Percentiles rank a stretch among this genome's conserved stretches.
These are phyloP conservation scores for Aphidoletes aphidimyza DNA, from an alignment of 2,888 invertebrate species.

Conservation along the genomic window DNA sequence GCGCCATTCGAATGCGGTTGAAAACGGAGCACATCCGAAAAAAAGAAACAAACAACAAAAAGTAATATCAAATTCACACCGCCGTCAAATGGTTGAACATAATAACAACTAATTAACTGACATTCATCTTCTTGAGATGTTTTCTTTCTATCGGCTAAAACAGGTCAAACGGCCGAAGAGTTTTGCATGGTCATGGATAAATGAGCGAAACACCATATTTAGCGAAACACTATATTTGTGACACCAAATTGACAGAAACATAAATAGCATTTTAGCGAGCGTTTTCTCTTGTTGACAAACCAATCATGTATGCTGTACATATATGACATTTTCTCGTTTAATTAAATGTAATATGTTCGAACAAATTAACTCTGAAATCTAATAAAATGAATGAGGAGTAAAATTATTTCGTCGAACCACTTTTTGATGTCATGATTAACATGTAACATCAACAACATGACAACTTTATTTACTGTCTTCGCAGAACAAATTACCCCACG, in stretches of 20 bases:
- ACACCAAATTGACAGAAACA: no score
- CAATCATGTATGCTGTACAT: no score
- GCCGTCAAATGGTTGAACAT: background rate
- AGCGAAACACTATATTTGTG: no score
- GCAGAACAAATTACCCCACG: no score
- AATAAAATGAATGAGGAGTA: background rate
- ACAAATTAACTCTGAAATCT: background rate
- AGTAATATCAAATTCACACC: background rate
- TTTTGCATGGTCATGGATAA: no score
- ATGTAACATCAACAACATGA: background rate
- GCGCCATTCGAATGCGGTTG: constrained; percentile 12
- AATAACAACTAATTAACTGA: background rate
- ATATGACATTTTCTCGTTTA: no score
- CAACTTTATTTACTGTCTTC: no score
- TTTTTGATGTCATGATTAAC: background rate
- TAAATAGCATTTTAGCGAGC: no score
- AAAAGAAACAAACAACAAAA: background rate
- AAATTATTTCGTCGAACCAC: no score
- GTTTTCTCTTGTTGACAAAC: no score
- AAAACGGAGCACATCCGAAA: background rate
- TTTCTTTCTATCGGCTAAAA: background rate
- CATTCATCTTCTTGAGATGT: constrained; percentile 26
- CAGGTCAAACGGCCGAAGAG: no score
- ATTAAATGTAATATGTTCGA: background rate
- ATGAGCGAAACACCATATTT: no score